phyloP scores from a whole-genome alignment of 2,888 invertebrate species.

The Patella caerulea region DNA sequence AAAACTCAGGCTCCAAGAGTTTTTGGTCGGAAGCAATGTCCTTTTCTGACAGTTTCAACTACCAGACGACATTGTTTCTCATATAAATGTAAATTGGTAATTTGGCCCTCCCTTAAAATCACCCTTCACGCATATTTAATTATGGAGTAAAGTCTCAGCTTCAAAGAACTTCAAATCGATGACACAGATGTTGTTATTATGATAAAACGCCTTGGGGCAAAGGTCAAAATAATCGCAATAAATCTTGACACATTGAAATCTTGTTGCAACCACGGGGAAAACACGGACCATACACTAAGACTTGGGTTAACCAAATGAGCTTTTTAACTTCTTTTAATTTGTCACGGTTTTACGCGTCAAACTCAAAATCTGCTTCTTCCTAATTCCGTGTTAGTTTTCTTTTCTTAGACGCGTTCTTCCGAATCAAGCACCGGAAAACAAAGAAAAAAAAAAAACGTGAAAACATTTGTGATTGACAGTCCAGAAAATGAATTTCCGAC shows the following conservation, averaged over 20 bases:
- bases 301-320: neutral
- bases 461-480: too few relatives aligned
- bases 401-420: too few relatives aligned
- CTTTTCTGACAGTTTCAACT: conserved; percentile 5
- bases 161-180: neutral
- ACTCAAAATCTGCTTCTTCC: too few relatives aligned
- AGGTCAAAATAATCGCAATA: conserved; percentile 9
- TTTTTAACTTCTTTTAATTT: too few relatives aligned
- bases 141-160: neutral
- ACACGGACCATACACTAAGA: neutral
- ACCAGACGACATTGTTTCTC: neutral
- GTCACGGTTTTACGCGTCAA: too few relatives aligned
- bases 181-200: conserved; percentile 4
- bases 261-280: too few relatives aligned
- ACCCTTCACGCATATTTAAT: conserved; percentile 9
- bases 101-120: conserved; percentile 1
- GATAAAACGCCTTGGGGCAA: neutral
- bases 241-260: conserved; percentile 1
- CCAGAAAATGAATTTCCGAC: too few relatives aligned
- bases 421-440: too few relatives aligned
- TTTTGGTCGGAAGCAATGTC: neutral
- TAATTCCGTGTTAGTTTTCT: too few relatives aligned
- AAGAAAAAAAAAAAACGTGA: too few relatives aligned
- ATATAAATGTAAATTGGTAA: conserved; percentile 12
- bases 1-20: too few relatives aligned